These are phyloP conservation scores for Aphrocallistes beatrix DNA, from an alignment of 37 sponge, comb jelly and placozoan species.

Conservation along the genomic window DNA sequence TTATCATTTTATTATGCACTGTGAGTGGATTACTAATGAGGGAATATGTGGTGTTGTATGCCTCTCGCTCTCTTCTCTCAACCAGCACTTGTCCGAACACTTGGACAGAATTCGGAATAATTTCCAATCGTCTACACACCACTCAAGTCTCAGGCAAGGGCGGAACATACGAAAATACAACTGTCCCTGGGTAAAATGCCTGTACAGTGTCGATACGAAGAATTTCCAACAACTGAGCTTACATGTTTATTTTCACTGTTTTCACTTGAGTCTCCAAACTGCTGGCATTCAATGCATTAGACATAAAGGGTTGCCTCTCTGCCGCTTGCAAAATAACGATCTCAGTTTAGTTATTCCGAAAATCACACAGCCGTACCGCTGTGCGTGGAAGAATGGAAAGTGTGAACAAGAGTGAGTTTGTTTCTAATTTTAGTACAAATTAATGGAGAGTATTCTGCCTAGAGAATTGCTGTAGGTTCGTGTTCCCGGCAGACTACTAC, in stretches of 20 bases:
- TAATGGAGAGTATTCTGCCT: not conserved
- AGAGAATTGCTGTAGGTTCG: not conserved
- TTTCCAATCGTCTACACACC: not conserved
- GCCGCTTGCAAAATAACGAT: not conserved
- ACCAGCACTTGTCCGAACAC: not conserved
- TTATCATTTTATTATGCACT: not conserved
- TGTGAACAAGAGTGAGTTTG: conserved; percentile 5
- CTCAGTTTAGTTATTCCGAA: not conserved
- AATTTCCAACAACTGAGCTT: not conserved
- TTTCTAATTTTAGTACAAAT: not conserved
- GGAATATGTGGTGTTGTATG: not conserved
- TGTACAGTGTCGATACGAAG: not conserved
- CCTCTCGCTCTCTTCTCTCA: not conserved
- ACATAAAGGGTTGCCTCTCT: not conserved
- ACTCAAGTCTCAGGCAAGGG: not conserved
- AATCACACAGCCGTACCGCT: not conserved
- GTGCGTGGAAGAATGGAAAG: not conserved
- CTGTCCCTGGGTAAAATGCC: not conserved
- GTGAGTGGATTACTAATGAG: not conserved
- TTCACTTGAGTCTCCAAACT: not conserved
- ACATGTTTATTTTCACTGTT: not conserved
- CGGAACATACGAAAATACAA: not conserved
- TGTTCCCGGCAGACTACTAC: not conserved
- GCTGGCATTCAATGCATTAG: not conserved
- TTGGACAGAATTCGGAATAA: not conserved